These are phyloP conservation scores for Ceyx erithaca DNA, from an alignment of 2,797 vertebrate species.

Conservation along the genomic window DNA sequence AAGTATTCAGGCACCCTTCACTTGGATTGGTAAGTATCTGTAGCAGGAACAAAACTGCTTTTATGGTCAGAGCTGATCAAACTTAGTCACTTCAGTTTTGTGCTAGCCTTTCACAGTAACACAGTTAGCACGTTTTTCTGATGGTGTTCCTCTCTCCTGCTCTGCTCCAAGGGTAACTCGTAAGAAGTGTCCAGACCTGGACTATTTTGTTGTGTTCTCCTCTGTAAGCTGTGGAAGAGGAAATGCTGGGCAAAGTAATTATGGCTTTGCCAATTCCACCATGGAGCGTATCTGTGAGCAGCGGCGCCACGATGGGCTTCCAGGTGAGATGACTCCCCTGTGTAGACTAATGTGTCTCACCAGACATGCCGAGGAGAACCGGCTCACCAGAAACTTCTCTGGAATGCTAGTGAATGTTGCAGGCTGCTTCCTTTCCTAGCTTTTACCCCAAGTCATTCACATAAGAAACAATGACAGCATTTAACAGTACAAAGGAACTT, in stretches of 20 bases:
- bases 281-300: conserved; percentile 98
- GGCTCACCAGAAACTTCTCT: not conserved
- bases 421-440: not conserved
- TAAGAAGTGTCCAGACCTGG: conserved; percentile 87
- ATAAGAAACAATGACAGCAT: not conserved
- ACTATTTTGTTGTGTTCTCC: conserved; percentile 94
- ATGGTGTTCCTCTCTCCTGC: not conserved
- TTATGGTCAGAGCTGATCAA: not conserved
- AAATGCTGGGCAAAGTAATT: conserved; percentile 95
- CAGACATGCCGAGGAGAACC: not conserved
- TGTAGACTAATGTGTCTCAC: not conserved
- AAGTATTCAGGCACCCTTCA: conserved; percentile 91
- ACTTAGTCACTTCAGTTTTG: not conserved
- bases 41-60: not conserved
- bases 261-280: conserved; percentile 95
- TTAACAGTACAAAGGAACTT: not conserved
- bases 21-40: conserved; percentile 86
- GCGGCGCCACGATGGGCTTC: conserved; percentile 84
- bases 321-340: conserved; percentile 70
- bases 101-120: not conserved
- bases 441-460: not conserved
- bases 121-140: not conserved
- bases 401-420: not conserved
- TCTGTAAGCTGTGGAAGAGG: conserved; percentile 97
- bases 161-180: conserved; percentile 85